Conservation (phyloP, 2,888 invertebrate genomes). For the Orthosia cruda region DNA sequence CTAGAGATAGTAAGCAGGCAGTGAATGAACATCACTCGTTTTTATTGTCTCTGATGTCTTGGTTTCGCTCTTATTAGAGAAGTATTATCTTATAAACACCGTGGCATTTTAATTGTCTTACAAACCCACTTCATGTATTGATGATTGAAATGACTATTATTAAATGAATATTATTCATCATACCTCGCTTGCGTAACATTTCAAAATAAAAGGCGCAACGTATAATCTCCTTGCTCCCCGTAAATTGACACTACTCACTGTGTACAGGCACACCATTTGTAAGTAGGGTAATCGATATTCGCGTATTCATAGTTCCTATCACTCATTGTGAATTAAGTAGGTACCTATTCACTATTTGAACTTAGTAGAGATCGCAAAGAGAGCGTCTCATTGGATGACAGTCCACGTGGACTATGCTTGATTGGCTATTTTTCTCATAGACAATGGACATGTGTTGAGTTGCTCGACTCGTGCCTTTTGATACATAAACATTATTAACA, state of each 20-base stretch:
- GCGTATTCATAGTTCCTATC: neutral
- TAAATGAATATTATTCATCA: too few relatives aligned
- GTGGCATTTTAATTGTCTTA: too few relatives aligned
- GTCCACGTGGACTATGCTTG: conserved; percentile 4
- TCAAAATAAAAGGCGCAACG: neutral
- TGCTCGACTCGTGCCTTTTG: neutral
- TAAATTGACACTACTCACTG: neutral
- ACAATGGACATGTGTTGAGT: neutral
- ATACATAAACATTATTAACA: conserved; percentile 1
- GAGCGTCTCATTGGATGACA: neutral
- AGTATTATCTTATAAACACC: neutral
- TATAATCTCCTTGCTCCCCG: neutral
- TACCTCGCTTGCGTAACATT: neutral
- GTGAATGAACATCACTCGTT: conserved; percentile 5
- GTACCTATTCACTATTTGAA: neutral
- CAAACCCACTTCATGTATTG: too few relatives aligned
- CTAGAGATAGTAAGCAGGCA: neutral
- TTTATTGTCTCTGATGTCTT: neutral
- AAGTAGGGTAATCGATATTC: neutral
- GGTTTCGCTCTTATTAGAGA: neutral
- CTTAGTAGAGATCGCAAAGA: neutral
- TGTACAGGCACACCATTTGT: neutral
- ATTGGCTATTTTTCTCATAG: conserved; percentile 1
- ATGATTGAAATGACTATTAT: too few relatives aligned
- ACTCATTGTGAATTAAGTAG: neutral